Evolutionary conservation across 2,113 vertebrate species (phyloP).

Genomic region (Rissa tridactyla): DNA sequence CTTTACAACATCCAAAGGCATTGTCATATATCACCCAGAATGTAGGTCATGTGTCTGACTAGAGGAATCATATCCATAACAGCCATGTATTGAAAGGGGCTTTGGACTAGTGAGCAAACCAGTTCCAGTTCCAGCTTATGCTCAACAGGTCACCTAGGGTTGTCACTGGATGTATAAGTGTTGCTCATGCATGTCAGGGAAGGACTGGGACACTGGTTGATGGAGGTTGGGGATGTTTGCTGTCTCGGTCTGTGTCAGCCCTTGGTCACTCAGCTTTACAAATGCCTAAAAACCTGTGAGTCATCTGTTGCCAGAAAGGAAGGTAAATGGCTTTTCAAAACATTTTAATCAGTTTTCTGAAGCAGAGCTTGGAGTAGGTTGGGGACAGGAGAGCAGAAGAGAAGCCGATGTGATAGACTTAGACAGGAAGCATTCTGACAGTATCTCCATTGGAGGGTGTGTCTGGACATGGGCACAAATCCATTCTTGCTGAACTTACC

Average conservation of each 20-base stretch:
- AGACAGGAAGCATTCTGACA: background rate
- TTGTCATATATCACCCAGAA: background rate
- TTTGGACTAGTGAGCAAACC: background rate
- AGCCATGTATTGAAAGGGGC: background rate
- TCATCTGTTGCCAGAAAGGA: background rate
- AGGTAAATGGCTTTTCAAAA: background rate
- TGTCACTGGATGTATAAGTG: background rate
- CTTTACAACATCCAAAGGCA: background rate
- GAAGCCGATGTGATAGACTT: background rate
- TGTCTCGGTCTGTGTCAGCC: background rate
- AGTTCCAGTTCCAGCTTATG: background rate
- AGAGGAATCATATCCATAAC: background rate
- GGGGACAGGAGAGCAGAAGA: background rate
- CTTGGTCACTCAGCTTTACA: background rate
- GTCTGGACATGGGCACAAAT: background rate
- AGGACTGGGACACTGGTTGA: background rate
- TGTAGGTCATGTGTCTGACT: slow-evolving; percentile 1
- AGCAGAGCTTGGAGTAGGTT: background rate
- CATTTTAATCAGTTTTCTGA: background rate
- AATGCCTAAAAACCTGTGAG: background rate
- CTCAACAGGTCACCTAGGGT: background rate
- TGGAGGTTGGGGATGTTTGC: background rate
- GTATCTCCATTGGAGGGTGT: background rate
- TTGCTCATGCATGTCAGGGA: background rate
- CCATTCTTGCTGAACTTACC: background rate